Base-by-base conservation (phyloP, 2,113 vertebrate species). In the Chascanopsetta lugubris region DNA sequence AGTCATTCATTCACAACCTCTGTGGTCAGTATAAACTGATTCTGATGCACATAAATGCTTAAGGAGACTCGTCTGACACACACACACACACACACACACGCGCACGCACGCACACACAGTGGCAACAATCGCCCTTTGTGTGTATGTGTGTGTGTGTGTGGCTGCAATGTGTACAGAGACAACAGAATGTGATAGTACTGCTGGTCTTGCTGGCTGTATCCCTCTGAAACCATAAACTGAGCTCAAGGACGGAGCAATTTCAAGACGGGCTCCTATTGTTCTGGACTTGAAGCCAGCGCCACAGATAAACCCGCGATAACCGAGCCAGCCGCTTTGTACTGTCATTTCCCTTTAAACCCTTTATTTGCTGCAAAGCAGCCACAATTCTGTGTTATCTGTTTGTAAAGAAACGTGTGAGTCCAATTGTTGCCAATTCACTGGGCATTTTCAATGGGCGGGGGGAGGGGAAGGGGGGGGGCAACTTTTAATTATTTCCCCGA, bases 401-500 rank as follows among this genome's bases (percentile, higher is more conserved):
- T 72, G 51, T 58, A 79, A 86, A 79, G 68, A 82, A 72, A 75
- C 59, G 45, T 81, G 73, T 68, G 63, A 74, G 67, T 83, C 87
- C 72, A 81, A 83, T 87, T 79, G 54, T 76, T 76, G 71, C 73
- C 87, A 88, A 85, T 88, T 86, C 82, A 75, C 78, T 84, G 76
- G 79, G 85, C 84, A 88, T 74, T 90, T 82, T 90, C 86, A 85
- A 85, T 78, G 55, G 86, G n/a, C n/a, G n/a, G n/a, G n/a, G n/a
- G n/a, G n/a, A n/a, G n/a, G n/a, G n/a, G n/a, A n/a, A n/a, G n/a
- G n/a, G n/a, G n/a, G n/a, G n/a, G 70, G 69, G 85, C 82, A 79
- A 88, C 77, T 87, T 87, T 86, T 88, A 91, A 92, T 92, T 89
- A 92, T 92, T 88, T 91, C 85, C 85, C 86, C 18, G 53, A 80